Evolutionary conservation across 2,797 vertebrate species (phyloP).

Genomic region (Spheniscus humboldti): DNA sequence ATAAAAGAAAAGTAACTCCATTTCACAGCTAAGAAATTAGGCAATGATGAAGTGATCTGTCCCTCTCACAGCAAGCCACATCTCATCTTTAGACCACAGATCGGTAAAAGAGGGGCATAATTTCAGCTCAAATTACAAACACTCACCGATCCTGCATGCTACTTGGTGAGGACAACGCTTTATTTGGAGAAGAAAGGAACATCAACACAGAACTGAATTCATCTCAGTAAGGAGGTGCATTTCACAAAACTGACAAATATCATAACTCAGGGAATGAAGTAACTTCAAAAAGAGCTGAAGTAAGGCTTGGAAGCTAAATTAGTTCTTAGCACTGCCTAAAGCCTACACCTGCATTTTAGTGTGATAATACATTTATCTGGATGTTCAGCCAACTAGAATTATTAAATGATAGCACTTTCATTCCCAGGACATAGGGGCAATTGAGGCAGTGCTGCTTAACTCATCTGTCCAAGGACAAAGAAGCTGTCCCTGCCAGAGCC

Average conservation of each 20-base stretch:
- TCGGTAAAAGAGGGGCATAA: not conserved
- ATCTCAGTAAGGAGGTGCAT: not conserved
- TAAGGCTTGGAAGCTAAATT: not conserved
- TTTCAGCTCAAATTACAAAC: not conserved
- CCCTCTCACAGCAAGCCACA: not conserved
- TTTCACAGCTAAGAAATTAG: not conserved
- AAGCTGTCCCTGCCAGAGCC: not conserved
- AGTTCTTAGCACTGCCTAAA: not conserved
- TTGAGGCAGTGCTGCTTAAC: not conserved
- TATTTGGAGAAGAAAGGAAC: not conserved
- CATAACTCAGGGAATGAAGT: not conserved
- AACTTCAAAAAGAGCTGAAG: not conserved
- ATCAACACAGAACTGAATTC: not conserved
- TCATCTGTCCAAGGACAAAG: not conserved
- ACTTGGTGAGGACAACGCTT: not conserved
- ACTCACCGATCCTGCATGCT: not conserved
- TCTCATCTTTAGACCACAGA: not conserved
- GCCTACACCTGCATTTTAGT: not conserved
- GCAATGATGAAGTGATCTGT: not conserved
- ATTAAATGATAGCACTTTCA: not conserved
- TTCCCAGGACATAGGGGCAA: not conserved
- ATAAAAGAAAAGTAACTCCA: not conserved
- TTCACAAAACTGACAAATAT: not conserved
- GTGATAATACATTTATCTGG: not conserved
- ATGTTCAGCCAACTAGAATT: not conserved